Evolutionary conservation across 2,797 vertebrate genomes (phyloP), one percentile per base, ranked within the genome.

Genomic region (Artibeus jamaicensis): DNA sequence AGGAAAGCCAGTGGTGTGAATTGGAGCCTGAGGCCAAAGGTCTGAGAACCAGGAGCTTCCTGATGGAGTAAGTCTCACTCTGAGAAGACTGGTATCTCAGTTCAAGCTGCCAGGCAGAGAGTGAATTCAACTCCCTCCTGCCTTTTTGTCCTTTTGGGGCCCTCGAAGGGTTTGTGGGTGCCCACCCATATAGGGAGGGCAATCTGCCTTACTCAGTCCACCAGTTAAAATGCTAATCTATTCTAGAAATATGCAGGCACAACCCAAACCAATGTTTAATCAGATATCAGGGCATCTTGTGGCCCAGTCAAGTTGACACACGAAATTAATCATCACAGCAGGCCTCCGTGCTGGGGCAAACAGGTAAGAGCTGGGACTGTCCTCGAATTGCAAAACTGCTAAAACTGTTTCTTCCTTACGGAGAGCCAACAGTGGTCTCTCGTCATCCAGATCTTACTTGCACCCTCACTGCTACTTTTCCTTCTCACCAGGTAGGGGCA

Each of bases 401-500:
- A 4, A 34, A 73, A 29, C 34, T 4, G 39, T 29, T 50, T 44
- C 37, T 50, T 71, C 9, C 1, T 62, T 68, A 22, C 24, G 34
- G 77, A 55, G 70, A 57, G 44, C 15, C 53, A n/a, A 6, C 3
- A 1, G 3, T 12, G 15, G 21, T 4, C 15, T 79, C 46, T 46
- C 7, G 4, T 42, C n/a, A 22, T 5, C 32, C 8, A 42, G 6
- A 9, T 48, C 10, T 67, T 21, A 24, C 55, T 59, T 6, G 15
- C 9, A 39, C 12, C 46, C 8, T 85, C 12, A 3, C 2, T 34
- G 34, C 42, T 55, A 1, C 26, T 48, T 86, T 81, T 6, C 5
- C 3, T 0, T 14, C 19, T 82, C n/a, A 4, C 5, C 9, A 48
- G 21, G 19, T 12, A 10, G 34, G 42, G 0, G 1, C n/a, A 4